Conservation (phyloP, 2,113 vertebrate species). For the Bothrops jararaca region DNA sequence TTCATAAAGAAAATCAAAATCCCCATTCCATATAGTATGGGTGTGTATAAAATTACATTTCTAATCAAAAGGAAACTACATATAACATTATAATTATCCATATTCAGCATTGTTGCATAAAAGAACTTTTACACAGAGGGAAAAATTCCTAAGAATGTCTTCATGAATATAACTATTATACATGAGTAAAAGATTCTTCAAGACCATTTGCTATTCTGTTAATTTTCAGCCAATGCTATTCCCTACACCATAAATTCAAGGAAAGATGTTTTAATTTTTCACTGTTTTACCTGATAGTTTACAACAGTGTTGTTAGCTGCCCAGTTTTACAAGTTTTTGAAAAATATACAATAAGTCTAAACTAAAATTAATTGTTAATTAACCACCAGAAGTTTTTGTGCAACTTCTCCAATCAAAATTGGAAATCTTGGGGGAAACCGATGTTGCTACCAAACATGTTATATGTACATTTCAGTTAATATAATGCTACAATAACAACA, state of each 20-base stretch:
- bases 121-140: not conserved
- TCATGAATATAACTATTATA: not conserved
- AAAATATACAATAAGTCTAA: not conserved
- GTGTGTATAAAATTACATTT: not conserved
- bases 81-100: not conserved
- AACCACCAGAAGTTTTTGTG: not conserved
- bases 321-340: not conserved
- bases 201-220: not conserved
- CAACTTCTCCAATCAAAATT: not conserved
- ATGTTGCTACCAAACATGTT: not conserved
- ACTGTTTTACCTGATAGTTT: not conserved
- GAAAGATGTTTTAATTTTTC: not conserved
- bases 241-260: not conserved
- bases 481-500: not conserved
- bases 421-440: not conserved
- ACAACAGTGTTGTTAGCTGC: not conserved
- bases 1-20: not conserved
- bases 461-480: not conserved
- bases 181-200: not conserved
- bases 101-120: not conserved
- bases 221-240: not conserved
- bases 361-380: not conserved
- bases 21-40: not conserved
- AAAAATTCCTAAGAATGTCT: not conserved
- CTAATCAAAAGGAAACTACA: not conserved